phyloP scores from a whole-genome alignment of 2,113 vertebrate species.

The Lophura nycthemera region DNA sequence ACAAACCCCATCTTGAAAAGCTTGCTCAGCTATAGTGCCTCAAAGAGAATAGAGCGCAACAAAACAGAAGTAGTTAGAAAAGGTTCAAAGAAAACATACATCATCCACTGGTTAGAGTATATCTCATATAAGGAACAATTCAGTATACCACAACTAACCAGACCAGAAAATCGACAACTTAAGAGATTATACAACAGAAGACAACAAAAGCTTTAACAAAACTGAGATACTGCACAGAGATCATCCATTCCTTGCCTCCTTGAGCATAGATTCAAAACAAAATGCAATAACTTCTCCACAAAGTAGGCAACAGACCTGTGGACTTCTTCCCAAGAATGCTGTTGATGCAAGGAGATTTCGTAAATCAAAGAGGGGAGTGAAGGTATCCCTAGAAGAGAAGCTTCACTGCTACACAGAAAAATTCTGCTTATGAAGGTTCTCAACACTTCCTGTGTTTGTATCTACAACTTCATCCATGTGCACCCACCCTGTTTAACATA shows the following conservation, averaged over 20 bases:
- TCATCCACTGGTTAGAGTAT: background rate
- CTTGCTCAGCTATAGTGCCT: rapidly evolving
- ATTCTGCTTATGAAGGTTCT: slow-evolving; percentile 29
- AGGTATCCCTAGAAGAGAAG: background rate
- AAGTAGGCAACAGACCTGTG: background rate
- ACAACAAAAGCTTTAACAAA: background rate
- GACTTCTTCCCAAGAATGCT: background rate
- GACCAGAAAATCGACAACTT: background rate
- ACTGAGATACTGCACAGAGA: background rate
- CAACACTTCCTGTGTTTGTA: background rate
- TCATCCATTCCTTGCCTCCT: background rate
- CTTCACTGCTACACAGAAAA: background rate
- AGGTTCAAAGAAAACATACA: background rate
- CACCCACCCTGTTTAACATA: slow-evolving; percentile 13
- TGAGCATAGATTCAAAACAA: background rate
- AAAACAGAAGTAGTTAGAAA: background rate
- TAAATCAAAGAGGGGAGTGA: background rate
- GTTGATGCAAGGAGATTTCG: background rate
- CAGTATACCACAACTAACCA: background rate
- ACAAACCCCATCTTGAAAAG: background rate
- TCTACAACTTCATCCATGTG: slow-evolving; percentile 5
- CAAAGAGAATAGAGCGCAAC: background rate
- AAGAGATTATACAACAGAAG: background rate
- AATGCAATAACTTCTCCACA: background rate
- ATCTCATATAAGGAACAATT: background rate